Evolutionary conservation across 1,140 invertebrate genomes (phyloP).

Genomic region (Pissodes strobi): DNA sequence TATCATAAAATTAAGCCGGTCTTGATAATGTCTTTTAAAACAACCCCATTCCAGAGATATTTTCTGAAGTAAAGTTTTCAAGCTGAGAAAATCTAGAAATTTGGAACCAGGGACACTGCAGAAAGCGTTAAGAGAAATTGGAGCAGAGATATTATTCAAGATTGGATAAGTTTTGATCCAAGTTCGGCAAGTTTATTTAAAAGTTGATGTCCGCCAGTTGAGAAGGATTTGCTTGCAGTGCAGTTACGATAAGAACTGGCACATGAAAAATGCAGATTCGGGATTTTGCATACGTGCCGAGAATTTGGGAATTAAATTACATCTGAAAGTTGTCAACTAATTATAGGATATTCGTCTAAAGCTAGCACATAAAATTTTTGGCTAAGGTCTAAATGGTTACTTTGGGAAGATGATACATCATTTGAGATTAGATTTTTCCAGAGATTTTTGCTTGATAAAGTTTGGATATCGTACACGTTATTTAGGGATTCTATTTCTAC

Average conservation of each 20-base stretch:
- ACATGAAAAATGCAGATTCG: constrained; percentile 17
- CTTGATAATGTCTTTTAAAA: neutral
- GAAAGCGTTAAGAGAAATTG: constrained; percentile 34
- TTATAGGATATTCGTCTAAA: too few relatives aligned
- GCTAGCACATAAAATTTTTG: too few relatives aligned
- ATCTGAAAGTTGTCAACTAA: too few relatives aligned
- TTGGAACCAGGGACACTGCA: constrained; percentile 5
- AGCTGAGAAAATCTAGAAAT: constrained; percentile 5
- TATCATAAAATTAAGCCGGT: too few relatives aligned
- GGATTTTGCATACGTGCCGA: constrained; percentile 14
- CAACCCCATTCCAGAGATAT: neutral
- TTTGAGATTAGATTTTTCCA: too few relatives aligned
- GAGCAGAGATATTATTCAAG: constrained; percentile 25
- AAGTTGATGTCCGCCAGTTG: constrained; percentile 25
- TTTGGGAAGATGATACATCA: too few relatives aligned
- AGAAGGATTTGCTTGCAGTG: constrained; percentile 24
- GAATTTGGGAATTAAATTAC: neutral
- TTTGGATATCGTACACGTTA: too few relatives aligned
- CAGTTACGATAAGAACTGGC: constrained; percentile 2
- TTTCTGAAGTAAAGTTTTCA: constrained; percentile 8
- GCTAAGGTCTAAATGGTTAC: too few relatives aligned
- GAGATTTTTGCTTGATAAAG: too few relatives aligned
- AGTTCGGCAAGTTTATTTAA: constrained; percentile 28
- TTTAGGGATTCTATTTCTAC: too few relatives aligned
- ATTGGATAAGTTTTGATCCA: constrained; percentile 38